Conservation (phyloP, 2,113 vertebrate species). For the Rhinopomastus cyanomelas region DNA sequence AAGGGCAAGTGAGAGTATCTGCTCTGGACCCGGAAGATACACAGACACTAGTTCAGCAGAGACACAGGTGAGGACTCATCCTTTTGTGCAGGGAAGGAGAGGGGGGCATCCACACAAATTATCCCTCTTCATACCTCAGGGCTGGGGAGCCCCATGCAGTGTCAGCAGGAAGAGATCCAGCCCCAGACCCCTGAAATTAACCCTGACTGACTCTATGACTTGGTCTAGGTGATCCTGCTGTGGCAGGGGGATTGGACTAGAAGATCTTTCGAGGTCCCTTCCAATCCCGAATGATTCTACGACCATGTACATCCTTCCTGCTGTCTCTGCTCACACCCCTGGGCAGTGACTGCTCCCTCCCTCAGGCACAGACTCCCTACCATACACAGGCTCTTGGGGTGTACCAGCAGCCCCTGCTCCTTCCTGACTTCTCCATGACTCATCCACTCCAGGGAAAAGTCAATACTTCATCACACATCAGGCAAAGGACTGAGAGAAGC, state of each 20-base stretch:
- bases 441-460: constrained; percentile 42
- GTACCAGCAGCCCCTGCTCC: not conserved
- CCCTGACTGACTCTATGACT: no score
- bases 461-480: not conserved
- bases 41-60: not conserved
- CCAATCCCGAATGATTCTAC: no score
- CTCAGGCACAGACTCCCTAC: not conserved
- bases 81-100: fast-evolving
- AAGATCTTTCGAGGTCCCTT: no score
- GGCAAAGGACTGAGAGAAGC: not conserved
- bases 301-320: not conserved
- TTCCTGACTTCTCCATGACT: not conserved
- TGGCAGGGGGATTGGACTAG: no score
- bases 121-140: not conserved
- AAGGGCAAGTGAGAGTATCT: not conserved
- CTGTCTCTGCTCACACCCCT: not conserved
- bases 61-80: not conserved
- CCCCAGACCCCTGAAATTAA: not conserved
- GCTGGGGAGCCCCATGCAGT: not conserved
- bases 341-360: not conserved
- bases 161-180: not conserved
- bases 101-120: not conserved
- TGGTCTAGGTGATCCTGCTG: no score
- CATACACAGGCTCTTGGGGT: not conserved
- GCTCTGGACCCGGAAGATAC: not conserved